Conservation (phyloP, 2,888 invertebrate genomes). For the Himalopsyche japonica region DNA sequence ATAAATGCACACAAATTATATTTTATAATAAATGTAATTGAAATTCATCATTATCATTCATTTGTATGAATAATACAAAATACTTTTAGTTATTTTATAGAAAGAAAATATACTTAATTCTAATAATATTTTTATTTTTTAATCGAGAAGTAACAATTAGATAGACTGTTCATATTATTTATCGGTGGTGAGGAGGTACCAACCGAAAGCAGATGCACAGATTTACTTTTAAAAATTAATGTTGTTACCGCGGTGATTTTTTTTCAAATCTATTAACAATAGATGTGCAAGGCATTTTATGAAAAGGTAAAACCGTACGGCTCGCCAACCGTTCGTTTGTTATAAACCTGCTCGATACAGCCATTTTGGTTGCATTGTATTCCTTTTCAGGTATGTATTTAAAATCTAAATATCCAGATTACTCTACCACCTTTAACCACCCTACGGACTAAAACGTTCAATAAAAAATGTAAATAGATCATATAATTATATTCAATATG, state of each 20-base stretch:
- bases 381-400: not conserved
- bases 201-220: constrained; percentile 37
- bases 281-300: constrained; percentile 14
- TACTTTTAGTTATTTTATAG: too few species aligned
- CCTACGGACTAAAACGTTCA: not conserved
- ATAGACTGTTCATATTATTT: constrained; percentile 13
- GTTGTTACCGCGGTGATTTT: constrained; percentile 38
- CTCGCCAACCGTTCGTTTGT: constrained; percentile 8
- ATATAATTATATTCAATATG: too few species aligned
- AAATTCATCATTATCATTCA: too few species aligned
- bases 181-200: constrained; percentile 1
- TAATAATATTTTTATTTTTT: too few species aligned
- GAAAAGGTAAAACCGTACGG: not conserved
- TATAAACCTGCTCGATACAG: constrained; percentile 30
- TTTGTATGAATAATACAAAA: too few species aligned
- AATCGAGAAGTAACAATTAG: not conserved
- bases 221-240: constrained; percentile 37
- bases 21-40: too few species aligned
- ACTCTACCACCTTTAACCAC: not conserved
- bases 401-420: not conserved
- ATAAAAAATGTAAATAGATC: too few species aligned
- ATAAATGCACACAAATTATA: too few species aligned
- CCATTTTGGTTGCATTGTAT: not conserved
- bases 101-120: too few species aligned
- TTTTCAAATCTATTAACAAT: constrained; percentile 36